Base-by-base conservation (phyloP, 92 coral and sea anemone species). In the Hydrozoanthus gracilis region DNA sequence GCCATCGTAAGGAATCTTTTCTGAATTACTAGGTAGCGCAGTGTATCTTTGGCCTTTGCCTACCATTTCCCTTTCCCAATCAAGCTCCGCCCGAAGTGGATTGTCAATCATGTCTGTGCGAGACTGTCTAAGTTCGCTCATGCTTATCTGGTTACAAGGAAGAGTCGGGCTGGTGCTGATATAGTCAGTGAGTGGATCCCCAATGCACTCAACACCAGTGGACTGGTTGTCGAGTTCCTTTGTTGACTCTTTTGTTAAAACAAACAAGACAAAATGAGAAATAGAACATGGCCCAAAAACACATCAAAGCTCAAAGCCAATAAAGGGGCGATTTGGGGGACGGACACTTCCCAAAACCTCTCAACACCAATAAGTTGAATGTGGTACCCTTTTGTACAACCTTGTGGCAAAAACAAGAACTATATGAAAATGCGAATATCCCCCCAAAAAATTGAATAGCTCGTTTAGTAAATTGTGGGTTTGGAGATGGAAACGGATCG, bases 91-190 rank as follows among this genome's bases (percentile, higher is more conserved):
- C 50, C 85, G 85, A 11, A 80, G 74, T 2, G 85, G 85, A 18
- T 80, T 80, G 55, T 80, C 85, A 49, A 65, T 65, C 85, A 80
- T 80, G 6, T 80, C 85, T 80, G 85, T 80, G 56, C 85, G 85
- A 80, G 85, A 80, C 46, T 80, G 85, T 2, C 73, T n/a, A 10
- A 80, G 62, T 15, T 80, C 85, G 55, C 52, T 65, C 12, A 80
- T 4, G 7, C 73, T 80, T 65, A 80, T 66, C 44, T 80, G 85
- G 15, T 80, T 65, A 45, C 18, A 65, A 5, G 73, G 74, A 10
- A 46, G 74, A 10, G 85, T 10, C 3, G 85, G 60, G 44, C 48
- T 49, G 11, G 73, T 49, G 47, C 46, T 6, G 18, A 80, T 64
- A 7, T 45, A 62, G 39, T 64, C 84, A 4, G 18, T 80, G 51